Evolutionary conservation across 2,113 vertebrate genomes (phyloP).

Genomic region (Capreolus pygargus): DNA sequence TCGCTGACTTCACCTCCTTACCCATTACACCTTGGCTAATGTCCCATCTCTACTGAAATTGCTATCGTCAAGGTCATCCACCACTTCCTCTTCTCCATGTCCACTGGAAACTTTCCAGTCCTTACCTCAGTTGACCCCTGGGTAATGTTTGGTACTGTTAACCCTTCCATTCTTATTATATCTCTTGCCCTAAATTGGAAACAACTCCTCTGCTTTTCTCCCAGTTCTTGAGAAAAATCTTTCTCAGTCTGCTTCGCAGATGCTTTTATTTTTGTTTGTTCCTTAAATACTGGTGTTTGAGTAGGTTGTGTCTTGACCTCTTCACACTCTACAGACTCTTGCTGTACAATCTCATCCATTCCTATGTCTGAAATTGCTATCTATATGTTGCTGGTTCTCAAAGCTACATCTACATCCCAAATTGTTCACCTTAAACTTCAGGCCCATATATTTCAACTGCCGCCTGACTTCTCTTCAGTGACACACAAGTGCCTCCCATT

Average conservation of each 20-base stretch:
- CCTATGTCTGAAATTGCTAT: not conserved
- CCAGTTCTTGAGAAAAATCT: not conserved
- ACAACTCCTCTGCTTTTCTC: not conserved
- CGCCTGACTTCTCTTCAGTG: not conserved
- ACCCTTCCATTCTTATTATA: not conserved
- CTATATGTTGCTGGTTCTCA: not conserved
- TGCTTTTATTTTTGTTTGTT: not conserved
- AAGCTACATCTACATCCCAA: not conserved
- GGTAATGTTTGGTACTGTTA: not conserved
- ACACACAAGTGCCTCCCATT: not conserved
- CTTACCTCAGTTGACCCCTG: not conserved
- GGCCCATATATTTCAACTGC: not conserved
- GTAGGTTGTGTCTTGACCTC: not conserved
- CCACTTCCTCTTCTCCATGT: not conserved
- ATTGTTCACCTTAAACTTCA: not conserved
- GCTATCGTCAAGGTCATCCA: not conserved
- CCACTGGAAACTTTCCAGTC: not conserved
- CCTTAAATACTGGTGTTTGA: not conserved
- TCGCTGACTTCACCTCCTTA: not conserved
- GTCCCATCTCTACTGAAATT: not conserved
- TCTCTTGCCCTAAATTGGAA: not conserved
- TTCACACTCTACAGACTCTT: not conserved
- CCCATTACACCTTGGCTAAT: not conserved
- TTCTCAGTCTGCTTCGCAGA: not conserved
- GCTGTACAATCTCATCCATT: not conserved